Evolutionary conservation across 2,797 vertebrate species (phyloP).

Genomic region (Typhlichthys eigenmanni): DNA sequence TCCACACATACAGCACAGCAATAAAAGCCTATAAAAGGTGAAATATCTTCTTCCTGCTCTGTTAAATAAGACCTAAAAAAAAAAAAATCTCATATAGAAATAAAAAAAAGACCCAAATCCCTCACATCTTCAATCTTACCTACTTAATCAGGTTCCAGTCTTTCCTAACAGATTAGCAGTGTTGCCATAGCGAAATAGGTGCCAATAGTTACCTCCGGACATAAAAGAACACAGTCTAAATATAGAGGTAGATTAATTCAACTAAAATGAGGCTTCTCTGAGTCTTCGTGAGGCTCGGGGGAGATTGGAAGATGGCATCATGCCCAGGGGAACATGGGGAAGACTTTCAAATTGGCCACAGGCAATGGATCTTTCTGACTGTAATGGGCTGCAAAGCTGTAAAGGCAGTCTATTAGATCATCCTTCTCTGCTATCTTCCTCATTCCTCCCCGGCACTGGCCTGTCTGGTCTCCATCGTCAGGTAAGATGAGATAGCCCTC

Average conservation of each 20-base stretch:
- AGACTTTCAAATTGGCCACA: conserved; percentile 44
- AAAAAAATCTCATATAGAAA: background rate
- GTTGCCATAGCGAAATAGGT: conserved; percentile 39
- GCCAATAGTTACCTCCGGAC: conserved; percentile 36
- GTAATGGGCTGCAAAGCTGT: conserved; percentile 29
- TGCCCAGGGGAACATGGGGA: conserved; percentile 16
- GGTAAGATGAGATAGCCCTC: conserved; percentile 30
- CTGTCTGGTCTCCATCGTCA: conserved; percentile 45
- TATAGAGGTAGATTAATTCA: conserved; percentile 37
- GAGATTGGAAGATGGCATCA: conserved; percentile 21
- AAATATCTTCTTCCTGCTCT: conserved; percentile 4
- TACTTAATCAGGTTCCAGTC: conserved; percentile 32
- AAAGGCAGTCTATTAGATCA: conserved; percentile 32
- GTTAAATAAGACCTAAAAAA: conserved; percentile 29
- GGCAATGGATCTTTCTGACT: conserved; percentile 32
- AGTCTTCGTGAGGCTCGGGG: conserved; percentile 32
- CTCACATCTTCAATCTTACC: conserved; percentile 45
- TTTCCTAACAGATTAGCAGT: conserved; percentile 35
- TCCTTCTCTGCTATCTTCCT: conserved; percentile 35
- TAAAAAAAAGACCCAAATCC: conserved; percentile 5
- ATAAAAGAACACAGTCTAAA: conserved; percentile 45
- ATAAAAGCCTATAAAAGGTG: conserved; percentile 5
- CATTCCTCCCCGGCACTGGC: conserved; percentile 40
- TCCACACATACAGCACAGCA: conserved; percentile 14
- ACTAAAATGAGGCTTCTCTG: conserved; percentile 28